phyloP scores from a whole-genome alignment of 2,888 invertebrate genomes.

The Tridacna gigas region DNA sequence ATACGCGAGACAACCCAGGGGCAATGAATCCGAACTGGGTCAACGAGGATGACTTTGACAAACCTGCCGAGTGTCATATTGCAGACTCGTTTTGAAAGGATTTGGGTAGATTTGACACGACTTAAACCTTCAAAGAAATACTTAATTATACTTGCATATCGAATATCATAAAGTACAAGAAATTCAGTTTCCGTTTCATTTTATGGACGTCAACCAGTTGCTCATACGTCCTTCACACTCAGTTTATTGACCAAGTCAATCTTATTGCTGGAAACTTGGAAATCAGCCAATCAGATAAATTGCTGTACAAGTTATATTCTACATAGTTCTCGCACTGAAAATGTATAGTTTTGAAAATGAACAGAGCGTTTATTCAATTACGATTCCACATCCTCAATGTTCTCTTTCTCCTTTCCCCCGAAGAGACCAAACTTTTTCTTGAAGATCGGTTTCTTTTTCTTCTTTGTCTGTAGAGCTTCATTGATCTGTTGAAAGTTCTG shows the following conservation, averaged over 20 bases:
- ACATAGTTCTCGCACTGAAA: not conserved
- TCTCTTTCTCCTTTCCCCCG: not conserved
- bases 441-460: not conserved
- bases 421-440: constrained; percentile 8
- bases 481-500: constrained; percentile 22
- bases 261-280: not conserved
- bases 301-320: not conserved
- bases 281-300: not conserved
- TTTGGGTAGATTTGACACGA: too few species aligned
- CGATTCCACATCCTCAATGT: not conserved
- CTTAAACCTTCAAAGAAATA: too few species aligned
- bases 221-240: not conserved
- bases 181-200: too few species aligned
- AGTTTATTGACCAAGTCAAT: not conserved
- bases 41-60: too few species aligned
- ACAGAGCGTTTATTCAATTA: not conserved
- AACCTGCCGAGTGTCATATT: too few species aligned
- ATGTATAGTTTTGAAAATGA: not conserved
- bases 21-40: too few species aligned
- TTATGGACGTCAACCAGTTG: too few species aligned
- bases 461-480: not conserved
- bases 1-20: too few species aligned
- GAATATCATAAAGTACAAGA: too few species aligned
- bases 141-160: too few species aligned
- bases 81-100: too few species aligned